Percentiles rank a stretch among this genome's conserved stretches.
These are phyloP conservation scores for Cheirogaleus major DNA, from an alignment of 2,797 vertebrate genomes.

Conservation along the genomic window DNA sequence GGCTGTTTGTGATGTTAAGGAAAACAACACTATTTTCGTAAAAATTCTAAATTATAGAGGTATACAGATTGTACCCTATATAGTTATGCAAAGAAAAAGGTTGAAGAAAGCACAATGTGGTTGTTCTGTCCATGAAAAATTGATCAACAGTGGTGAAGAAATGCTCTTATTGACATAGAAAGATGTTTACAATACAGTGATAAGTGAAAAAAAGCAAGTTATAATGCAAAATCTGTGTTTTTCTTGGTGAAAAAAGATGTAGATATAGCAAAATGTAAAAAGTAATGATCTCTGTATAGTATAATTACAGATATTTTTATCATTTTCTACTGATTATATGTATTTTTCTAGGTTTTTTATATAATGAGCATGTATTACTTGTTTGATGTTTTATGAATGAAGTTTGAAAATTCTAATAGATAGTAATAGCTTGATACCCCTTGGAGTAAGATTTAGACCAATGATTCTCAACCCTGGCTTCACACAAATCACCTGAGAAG, in stretches of 20 bases:
- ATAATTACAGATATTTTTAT: conserved; percentile 28
- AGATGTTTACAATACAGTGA: neutral
- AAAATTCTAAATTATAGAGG: conserved; percentile 32
- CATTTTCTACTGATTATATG: neutral
- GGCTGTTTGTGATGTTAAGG: neutral
- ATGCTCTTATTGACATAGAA: conserved; percentile 46
- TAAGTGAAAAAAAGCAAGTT: neutral
- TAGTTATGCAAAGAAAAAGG: neutral
- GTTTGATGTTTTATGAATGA: neutral
- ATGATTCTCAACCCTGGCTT: neutral
- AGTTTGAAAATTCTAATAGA: neutral
- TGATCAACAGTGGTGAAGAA: neutral
- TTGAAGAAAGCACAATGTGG: neutral
- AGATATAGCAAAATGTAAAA: neutral
- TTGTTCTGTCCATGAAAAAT: conserved; percentile 40
- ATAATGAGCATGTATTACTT: neutral
- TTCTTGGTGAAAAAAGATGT: neutral
- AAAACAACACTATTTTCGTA: conserved; percentile 36
- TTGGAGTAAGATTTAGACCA: neutral
- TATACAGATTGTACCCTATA: neutral
- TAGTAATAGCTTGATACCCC: neutral
- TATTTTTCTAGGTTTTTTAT: neutral
- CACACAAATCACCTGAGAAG: neutral
- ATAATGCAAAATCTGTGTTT: neutral
- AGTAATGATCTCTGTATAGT: neutral